Percentiles rank a stretch among this genome's conserved stretches.
Conservation (phyloP, 2,888 invertebrate genomes). For the Drosophila leonis region DNA sequence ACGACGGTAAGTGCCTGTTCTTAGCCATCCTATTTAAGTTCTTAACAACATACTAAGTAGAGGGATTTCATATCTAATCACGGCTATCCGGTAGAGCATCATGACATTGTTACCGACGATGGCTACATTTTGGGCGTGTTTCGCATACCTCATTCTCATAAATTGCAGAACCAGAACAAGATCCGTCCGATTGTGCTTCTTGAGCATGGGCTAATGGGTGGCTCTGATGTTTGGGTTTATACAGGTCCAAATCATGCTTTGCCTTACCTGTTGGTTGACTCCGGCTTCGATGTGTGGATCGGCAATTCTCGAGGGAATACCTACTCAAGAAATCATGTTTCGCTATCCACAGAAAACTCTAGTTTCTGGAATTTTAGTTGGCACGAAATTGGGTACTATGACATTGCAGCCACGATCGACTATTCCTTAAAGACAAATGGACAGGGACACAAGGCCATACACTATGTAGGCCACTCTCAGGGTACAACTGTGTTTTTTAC, state of each 20-base stretch:
- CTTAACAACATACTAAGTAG: constrained; percentile 15
- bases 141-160: constrained; percentile 77
- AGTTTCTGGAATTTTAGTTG: constrained; percentile 87
- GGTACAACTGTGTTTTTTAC: constrained; percentile 79
- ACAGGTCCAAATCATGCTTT: constrained; percentile 72
- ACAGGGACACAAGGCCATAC: constrained; percentile 63
- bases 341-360: constrained; percentile 23
- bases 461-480: constrained; percentile 83
- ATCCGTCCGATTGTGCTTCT: constrained; percentile 82
- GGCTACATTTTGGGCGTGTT: constrained; percentile 76
- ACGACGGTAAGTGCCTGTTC: constrained; percentile 49
- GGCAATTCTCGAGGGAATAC: constrained; percentile 80
- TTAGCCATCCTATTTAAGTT: neutral
- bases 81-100: constrained; percentile 89
- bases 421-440: constrained; percentile 68
- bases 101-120: constrained; percentile 83
- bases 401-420: constrained; percentile 69
- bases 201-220: constrained; percentile 86
- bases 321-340: constrained; percentile 60
- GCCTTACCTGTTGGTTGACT: constrained; percentile 76
- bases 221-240: constrained; percentile 76
- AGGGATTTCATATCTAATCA: constrained; percentile 80
- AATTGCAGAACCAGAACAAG: constrained; percentile 56
- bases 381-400: constrained; percentile 93
- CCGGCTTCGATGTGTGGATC: constrained; percentile 83